Base-by-base conservation (phyloP, 2,888 invertebrate species). In the Cerceris rybyensis region DNA sequence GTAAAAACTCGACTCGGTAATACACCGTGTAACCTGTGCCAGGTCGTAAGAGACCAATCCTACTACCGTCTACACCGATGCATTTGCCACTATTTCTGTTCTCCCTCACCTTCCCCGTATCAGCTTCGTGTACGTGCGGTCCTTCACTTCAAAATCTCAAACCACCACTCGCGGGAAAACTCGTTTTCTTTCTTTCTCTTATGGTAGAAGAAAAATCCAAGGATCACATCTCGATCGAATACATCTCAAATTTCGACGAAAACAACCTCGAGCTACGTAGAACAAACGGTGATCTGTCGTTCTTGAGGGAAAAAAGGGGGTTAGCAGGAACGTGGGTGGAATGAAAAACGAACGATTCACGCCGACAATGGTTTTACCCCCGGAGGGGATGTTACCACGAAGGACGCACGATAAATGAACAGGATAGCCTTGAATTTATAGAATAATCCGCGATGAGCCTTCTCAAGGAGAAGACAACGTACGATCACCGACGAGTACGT, bases 21-120 rank as follows among this genome's bases (percentile, higher is more conserved):
- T 46, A 60, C 50, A 39, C 67, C 66, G 46, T 41, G 42, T 13
- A 42, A 50, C 28, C 64, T 68, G 59, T 55, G 28, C 55, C 72
- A 70, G 81, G 59, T 86, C 85, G 76, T 81, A 74, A 80, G 75
- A 66, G 78, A 81, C 69, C 71, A 65, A 74, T 73, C 73, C 68
- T 79, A 67, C 78, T 83, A 81, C 69, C 86, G 78, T 50, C 54
- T 59, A 16, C 84, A 57, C 78, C 64, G 63, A 82, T 71, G 63
- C 79, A 77, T 82, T 75, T 78, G 77, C 67, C 82, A 80, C 80
- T 68, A 8, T 61, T 60, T 64, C n/a, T 57, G 55, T 43, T 49
- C 52, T 14, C 14, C 6, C 28, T 50, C 65, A 57, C 65, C 63
- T 63, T 64, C 49, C 42, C 39, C 17, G 9, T 42, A 6, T 58